These are phyloP conservation scores for Zoroaster sp. DNA, from an alignment of 53 echinoderm and acorn worm species.

Conservation along the genomic window DNA sequence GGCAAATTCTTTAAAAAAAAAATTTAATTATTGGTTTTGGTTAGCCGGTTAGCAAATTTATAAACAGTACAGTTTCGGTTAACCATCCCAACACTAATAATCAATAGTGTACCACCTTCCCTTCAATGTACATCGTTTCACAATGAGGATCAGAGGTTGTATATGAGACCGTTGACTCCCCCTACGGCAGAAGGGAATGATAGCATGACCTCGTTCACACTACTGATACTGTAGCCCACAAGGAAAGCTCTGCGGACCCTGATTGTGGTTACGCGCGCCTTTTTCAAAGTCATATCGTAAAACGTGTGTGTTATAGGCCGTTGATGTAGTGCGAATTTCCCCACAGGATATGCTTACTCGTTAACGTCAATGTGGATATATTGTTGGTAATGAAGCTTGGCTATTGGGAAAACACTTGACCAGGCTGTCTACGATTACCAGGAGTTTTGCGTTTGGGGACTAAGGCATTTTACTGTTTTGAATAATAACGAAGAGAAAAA, in stretches of 20 bases:
- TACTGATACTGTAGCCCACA: not conserved
- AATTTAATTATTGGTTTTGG: too few species aligned
- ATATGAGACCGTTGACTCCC: too few species aligned
- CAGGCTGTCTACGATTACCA: not conserved
- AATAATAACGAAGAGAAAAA: not conserved
- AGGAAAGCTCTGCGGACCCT: not conserved
- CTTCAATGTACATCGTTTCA: too few species aligned
- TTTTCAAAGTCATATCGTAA: not conserved
- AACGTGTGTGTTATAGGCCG: not conserved
- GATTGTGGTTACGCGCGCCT: not conserved
- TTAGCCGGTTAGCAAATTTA: too few species aligned
- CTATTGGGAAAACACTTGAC: constrained; percentile 6
- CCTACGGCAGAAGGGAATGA: too few species aligned
- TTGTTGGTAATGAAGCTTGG: not conserved
- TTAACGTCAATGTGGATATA: constrained; percentile 4
- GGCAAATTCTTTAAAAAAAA: too few species aligned
- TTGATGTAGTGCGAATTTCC: not conserved
- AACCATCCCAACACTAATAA: too few species aligned
- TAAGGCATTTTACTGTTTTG: not conserved
- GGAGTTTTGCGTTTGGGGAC: not conserved
- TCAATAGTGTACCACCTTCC: too few species aligned
- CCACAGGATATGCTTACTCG: not conserved
- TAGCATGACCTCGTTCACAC: too few species aligned
- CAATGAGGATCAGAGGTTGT: too few species aligned
- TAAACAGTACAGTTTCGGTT: too few species aligned